These are phyloP conservation scores for Serranochromis macrocephalus DNA, from an alignment of 2,113 vertebrate genomes.

Conservation along the genomic window DNA sequence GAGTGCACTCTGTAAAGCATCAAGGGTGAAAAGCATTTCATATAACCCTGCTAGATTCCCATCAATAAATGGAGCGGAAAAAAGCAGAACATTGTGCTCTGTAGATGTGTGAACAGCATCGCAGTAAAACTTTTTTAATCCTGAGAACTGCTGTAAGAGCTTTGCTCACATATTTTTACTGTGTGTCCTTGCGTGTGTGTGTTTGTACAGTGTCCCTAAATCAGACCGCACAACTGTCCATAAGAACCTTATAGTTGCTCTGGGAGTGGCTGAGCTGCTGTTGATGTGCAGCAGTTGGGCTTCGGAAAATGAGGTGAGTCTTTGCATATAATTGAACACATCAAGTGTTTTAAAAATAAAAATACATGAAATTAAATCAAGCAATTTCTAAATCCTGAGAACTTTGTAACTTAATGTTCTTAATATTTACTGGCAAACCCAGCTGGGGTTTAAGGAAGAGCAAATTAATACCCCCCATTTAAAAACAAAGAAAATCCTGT, in stretches of 20 bases:
- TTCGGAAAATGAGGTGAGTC: conserved; percentile 74
- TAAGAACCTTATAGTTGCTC: conserved; percentile 86
- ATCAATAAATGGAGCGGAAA: conserved; percentile 15
- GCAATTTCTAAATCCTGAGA: neutral
- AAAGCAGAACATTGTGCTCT: neutral
- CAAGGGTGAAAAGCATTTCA: conserved; percentile 53
- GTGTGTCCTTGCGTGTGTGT: neutral
- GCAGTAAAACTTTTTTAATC: neutral
- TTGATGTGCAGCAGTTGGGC: conserved; percentile 83
- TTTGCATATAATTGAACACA: neutral
- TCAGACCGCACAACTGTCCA: conserved; percentile 84
- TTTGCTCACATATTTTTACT: neutral
- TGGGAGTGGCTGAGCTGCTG: conserved; percentile 79
- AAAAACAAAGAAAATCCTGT: neutral
- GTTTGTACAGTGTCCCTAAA: conserved; percentile 72
- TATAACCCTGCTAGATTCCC: conserved; percentile 22
- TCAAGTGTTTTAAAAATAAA: neutral
- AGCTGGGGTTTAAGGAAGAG: neutral
- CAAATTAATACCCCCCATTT: fast-evolving
- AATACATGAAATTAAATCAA: neutral
- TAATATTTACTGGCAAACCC: neutral
- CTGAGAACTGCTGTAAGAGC: neutral
- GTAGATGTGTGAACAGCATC: neutral
- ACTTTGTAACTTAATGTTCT: neutral
- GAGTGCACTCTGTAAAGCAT: conserved; percentile 35